These are phyloP conservation scores for Adineta ricciae DNA, from an alignment of 2,888 invertebrate species.

Conservation along the genomic window DNA sequence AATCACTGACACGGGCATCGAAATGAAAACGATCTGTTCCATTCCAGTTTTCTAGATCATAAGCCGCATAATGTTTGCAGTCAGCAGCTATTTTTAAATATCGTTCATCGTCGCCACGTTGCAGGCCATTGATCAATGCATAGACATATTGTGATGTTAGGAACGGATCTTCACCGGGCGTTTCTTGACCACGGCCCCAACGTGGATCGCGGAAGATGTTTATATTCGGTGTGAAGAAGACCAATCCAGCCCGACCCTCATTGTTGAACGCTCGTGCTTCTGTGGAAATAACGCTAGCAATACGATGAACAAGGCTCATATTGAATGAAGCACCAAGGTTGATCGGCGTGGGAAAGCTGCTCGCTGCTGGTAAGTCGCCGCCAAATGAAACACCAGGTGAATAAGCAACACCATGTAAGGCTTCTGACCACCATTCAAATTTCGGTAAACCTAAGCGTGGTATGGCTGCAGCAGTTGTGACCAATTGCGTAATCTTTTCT, in stretches of 20 bases:
- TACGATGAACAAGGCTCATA: conserved; percentile 15
- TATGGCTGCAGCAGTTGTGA: neutral
- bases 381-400: conserved; percentile 22
- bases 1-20: conserved; percentile 6
- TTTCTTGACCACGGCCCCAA: conserved; percentile 20
- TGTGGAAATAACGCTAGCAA: neutral
- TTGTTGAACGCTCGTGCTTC: conserved; percentile 22
- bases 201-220: conserved; percentile 19
- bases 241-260: conserved; percentile 16
- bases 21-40: conserved; percentile 21
- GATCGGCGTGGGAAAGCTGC: conserved; percentile 7
- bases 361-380: neutral
- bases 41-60: conserved; percentile 19
- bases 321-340: conserved; percentile 17
- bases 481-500: conserved; percentile 13
- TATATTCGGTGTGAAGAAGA: conserved; percentile 10
- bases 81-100: conserved; percentile 21
- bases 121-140: conserved; percentile 5
- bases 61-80: conserved; percentile 20
- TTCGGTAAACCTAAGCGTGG: conserved; percentile 14
- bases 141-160: conserved; percentile 17
- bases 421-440: conserved; percentile 17
- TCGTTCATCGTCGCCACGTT: conserved; percentile 20
- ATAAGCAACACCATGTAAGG: conserved; percentile 10
- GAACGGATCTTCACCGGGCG: conserved; percentile 16